These are phyloP conservation scores for Ellobius talpinus DNA, from an alignment of 2,113 vertebrate species.

Conservation along the genomic window DNA sequence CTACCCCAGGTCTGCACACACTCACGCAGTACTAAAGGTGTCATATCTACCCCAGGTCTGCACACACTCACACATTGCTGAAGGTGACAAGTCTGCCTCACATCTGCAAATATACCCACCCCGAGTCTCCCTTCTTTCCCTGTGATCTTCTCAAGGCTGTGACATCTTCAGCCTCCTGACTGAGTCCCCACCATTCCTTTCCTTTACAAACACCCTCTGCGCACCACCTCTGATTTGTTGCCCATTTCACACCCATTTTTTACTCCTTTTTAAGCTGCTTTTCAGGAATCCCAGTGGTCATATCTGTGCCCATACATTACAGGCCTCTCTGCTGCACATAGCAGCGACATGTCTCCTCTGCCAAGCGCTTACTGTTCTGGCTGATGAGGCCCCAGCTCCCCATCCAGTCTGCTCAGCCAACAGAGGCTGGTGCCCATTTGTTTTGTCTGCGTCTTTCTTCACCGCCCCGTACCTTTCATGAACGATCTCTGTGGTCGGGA, in stretches of 20 bases:
- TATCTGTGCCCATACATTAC: background rate
- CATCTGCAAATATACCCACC: accelerated
- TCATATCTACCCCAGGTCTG: too few relatives aligned
- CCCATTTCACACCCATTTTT: background rate
- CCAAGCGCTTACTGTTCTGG: background rate
- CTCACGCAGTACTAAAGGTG: too few relatives aligned
- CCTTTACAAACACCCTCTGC: background rate
- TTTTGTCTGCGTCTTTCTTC: background rate
- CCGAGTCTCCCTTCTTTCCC: background rate
- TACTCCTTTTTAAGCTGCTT: background rate
- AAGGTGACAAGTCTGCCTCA: too few relatives aligned
- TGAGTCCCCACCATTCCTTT: background rate
- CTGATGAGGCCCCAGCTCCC: background rate
- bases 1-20: too few relatives aligned
- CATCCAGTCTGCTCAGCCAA: too few relatives aligned
- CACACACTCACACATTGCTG: too few relatives aligned
- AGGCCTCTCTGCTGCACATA: background rate
- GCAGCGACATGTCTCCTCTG: too few relatives aligned
- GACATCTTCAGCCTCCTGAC: background rate
- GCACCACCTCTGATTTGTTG: background rate
- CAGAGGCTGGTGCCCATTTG: background rate
- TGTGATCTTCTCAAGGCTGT: background rate
- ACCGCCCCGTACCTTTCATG: background rate
- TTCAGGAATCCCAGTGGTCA: background rate
- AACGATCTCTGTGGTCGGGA: background rate